These are phyloP conservation scores for Antheraea yamamai DNA, from an alignment of 2,888 invertebrate genomes.

Conservation along the genomic window DNA sequence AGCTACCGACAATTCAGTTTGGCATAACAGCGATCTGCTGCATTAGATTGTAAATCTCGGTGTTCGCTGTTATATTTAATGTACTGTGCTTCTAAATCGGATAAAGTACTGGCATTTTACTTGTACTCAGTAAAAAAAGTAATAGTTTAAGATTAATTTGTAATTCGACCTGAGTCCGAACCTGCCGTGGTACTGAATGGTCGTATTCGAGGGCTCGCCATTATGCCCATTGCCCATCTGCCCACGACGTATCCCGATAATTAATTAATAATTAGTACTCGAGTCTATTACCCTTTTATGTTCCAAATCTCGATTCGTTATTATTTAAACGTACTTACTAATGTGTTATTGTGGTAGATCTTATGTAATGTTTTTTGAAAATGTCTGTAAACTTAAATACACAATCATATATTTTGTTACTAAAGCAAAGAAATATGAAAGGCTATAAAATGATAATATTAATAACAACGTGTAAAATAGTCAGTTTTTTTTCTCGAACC, in stretches of 20 bases:
- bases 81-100: no score
- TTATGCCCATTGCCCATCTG: slow-evolving; percentile 28
- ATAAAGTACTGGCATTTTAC: no score
- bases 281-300: slow-evolving; percentile 30
- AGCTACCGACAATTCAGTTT: no score
- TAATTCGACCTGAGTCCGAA: background rate
- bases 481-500: no score
- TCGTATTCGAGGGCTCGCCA: slow-evolving; percentile 21
- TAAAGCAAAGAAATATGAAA: no score
- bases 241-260: slow-evolving; percentile 33
- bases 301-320: slow-evolving; percentile 33
- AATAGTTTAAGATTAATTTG: background rate
- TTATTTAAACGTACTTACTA: slow-evolving; percentile 27
- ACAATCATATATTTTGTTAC: background rate
- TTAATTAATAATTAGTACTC: slow-evolving; percentile 36
- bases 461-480: no score
- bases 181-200: background rate
- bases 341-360: slow-evolving; percentile 14
- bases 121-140: no score
- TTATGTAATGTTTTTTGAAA: background rate
- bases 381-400: background rate
- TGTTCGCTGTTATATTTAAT: no score
- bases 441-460: no score
- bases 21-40: no score
- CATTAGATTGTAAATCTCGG: no score